Conservation (phyloP, 2,888 invertebrate genomes). For the Hoplodrina ambigua region DNA sequence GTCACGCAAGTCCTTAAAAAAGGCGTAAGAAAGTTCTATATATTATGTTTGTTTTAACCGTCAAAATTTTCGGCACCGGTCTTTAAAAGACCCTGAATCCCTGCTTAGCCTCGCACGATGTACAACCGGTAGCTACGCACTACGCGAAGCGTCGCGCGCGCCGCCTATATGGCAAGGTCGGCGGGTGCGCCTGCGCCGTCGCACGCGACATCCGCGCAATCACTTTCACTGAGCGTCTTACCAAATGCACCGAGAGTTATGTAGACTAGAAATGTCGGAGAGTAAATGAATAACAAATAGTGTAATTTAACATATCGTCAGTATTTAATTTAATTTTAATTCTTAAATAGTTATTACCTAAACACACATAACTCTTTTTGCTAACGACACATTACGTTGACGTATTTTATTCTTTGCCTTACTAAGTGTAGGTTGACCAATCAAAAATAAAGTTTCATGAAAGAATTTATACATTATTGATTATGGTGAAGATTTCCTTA, state of each 20-base stretch:
- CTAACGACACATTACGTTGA: too few species aligned
- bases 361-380: background rate
- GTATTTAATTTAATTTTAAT: background rate
- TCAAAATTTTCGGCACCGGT: constrained; percentile 27
- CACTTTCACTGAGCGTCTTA: constrained; percentile 88
- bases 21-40: constrained; percentile 18
- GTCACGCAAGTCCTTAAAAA: constrained; percentile 7
- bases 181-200: constrained; percentile 76
- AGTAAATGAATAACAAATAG: background rate
- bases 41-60: constrained; percentile 14
- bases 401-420: background rate
- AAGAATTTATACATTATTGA: too few species aligned
- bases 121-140: constrained; percentile 64
- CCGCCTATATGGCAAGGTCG: constrained; percentile 88
- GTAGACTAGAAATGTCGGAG: constrained; percentile 57
- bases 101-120: constrained; percentile 59
- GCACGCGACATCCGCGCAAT: constrained; percentile 88
- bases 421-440: too few species aligned
- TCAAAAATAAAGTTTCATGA: too few species aligned
- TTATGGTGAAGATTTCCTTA: background rate
- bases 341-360: too few species aligned
- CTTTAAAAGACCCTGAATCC: constrained; percentile 45
- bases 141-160: constrained; percentile 62
- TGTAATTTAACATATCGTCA: background rate
- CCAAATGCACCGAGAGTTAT: constrained; percentile 79